Conservation (phyloP, 2,113 vertebrate genomes). For the Saguinus imperator region DNA sequence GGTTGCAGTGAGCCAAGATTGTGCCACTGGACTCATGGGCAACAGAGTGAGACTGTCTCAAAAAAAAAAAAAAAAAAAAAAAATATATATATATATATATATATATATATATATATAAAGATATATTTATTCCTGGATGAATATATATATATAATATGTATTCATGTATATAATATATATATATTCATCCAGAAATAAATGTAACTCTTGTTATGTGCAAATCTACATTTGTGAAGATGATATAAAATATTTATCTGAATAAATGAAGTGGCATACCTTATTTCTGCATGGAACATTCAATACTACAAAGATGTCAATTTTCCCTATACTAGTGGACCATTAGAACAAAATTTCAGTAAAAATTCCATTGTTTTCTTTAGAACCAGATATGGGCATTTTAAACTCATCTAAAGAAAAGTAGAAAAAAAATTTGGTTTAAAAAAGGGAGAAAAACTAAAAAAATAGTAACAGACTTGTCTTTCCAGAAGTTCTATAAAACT, state of each 20-base stretch:
- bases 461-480: background rate
- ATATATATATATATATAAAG: too few relatives aligned
- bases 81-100: too few relatives aligned
- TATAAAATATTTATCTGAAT: background rate
- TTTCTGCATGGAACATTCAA: background rate
- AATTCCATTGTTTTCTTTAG: background rate
- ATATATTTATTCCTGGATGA: background rate
- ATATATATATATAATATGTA: too few relatives aligned
- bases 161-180: background rate
- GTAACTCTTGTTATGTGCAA: background rate
- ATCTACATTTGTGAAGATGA: background rate
- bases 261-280: background rate
- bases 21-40: too few relatives aligned
- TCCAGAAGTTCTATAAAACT: background rate
- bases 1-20: too few relatives aligned
- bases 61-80: too few relatives aligned
- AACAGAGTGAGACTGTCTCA: too few relatives aligned
- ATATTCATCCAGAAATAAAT: background rate
- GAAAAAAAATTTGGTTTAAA: background rate
- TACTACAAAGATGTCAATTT: background rate
- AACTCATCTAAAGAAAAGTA: background rate
- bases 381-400: background rate
- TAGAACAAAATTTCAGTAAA: background rate
- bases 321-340: background rate
- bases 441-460: background rate